Conservation (phyloP, 1,140 invertebrate genomes). For the Euglossa dilemma region DNA sequence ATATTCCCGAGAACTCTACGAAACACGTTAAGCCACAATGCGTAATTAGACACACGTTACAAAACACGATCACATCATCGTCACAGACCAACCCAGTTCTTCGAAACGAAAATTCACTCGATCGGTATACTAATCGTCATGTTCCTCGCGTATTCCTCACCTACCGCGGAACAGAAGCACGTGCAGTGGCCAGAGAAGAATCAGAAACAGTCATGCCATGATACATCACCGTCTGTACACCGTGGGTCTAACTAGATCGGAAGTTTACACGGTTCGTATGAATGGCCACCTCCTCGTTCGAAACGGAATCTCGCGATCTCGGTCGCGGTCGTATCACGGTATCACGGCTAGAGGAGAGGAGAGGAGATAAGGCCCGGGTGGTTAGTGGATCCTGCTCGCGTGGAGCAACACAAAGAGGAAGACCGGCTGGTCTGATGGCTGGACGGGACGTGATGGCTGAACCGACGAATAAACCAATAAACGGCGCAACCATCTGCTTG, state of each 20-base stretch:
- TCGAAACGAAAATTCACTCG: not conserved
- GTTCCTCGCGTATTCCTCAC: too few relatives aligned
- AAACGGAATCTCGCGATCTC: not conserved
- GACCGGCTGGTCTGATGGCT: conserved; percentile 61
- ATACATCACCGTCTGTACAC: not conserved
- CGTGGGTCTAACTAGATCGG: not conserved
- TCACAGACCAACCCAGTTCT: not conserved
- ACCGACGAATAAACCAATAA: conserved; percentile 82
- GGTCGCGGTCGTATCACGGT: too few relatives aligned
- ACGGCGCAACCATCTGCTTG: conserved; percentile 82
- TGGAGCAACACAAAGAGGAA: conserved; percentile 70
- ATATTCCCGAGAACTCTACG: not conserved
- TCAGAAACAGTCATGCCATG: not conserved
- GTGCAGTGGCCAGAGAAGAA: not conserved
- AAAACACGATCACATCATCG: not conserved
- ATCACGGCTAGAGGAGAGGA: not conserved
- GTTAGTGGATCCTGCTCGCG: conserved; percentile 43
- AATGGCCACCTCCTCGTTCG: too few relatives aligned
- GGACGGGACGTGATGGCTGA: conserved; percentile 74
- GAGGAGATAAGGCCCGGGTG: conserved; percentile 28
- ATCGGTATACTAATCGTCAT: not conserved
- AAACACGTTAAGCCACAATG: not conserved
- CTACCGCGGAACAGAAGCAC: not conserved
- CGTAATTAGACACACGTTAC: too few relatives aligned
- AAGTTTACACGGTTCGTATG: too few relatives aligned